Conservation (phyloP, 2,888 invertebrate species). For the Heliothis peltigera region DNA sequence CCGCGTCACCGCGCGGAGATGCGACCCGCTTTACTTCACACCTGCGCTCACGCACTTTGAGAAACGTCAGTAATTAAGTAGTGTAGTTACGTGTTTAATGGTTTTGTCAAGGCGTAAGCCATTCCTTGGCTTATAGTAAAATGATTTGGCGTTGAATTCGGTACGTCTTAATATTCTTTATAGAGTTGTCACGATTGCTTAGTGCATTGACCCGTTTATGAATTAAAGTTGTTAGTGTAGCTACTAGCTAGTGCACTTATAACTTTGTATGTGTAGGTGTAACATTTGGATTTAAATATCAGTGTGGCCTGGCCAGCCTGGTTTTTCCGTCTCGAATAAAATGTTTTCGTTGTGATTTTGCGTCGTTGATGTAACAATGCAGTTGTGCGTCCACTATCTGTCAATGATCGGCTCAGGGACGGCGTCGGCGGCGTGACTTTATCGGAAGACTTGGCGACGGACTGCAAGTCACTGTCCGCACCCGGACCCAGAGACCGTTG, state of each 20-base stretch:
- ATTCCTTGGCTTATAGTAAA: conserved; percentile 24
- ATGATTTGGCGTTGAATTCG: conserved; percentile 29
- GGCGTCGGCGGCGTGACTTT: conserved; percentile 7
- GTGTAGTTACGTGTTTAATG: conserved; percentile 34
- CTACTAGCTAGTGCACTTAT: conserved; percentile 8
- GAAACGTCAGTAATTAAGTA: conserved; percentile 40
- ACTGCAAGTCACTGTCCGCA: conserved; percentile 2
- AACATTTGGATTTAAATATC: neutral
- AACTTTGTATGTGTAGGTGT: neutral
- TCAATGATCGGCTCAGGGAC: conserved; percentile 38
- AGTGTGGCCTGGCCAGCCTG: neutral
- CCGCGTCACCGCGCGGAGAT: conserved; percentile 55
- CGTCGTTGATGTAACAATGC: conserved; percentile 5
- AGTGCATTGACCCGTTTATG: conserved; percentile 21
- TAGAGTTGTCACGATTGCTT: conserved; percentile 25
- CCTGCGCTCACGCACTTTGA: conserved; percentile 25
- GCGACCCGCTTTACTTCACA: conserved; percentile 51
- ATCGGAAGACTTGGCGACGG: conserved; percentile 30
- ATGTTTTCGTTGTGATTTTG: conserved; percentile 20
- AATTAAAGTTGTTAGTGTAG: conserved; percentile 9
- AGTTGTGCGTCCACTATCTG: conserved; percentile 33
- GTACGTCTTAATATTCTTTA: conserved; percentile 26
- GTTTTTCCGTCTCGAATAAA: neutral
- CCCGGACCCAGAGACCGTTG: conserved; percentile 30
- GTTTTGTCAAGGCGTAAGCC: conserved; percentile 34